phyloP scores from a whole-genome alignment of 2,888 invertebrate species.

The Agrenia bidenticulata region DNA sequence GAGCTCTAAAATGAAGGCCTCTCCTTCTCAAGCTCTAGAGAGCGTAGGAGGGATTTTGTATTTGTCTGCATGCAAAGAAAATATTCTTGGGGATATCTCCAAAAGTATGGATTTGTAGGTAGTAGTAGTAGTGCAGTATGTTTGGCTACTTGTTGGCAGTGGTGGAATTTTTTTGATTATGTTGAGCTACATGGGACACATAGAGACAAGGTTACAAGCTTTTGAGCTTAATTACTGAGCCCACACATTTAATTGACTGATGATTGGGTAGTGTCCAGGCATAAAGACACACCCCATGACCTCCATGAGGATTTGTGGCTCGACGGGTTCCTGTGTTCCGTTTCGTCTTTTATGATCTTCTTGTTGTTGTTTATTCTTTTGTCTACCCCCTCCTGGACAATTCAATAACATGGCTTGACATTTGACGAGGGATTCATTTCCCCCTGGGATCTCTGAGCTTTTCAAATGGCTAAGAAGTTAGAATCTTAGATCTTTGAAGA shows the following conservation, averaged over 20 bases:
- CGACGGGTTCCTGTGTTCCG: slow-evolving; percentile 21
- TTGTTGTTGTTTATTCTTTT: slow-evolving; percentile 4
- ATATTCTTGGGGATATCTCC: no score
- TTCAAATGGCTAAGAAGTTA: no score
- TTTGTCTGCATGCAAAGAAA: no score
- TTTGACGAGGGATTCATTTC: slow-evolving; percentile 5
- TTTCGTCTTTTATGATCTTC: neutral
- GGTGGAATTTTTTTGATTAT: no score
- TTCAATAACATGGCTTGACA: slow-evolving; percentile 8
- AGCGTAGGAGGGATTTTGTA: no score
- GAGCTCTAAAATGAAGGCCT: no score
- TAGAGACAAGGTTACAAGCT: neutral
- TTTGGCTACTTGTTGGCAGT: no score
- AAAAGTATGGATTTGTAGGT: no score
- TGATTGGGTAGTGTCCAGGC: slow-evolving; percentile 47
- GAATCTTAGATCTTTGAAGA: no score
- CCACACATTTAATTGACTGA: slow-evolving; percentile 45
- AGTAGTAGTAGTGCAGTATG: no score
- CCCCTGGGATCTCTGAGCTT: neutral
- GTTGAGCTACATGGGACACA: no score
- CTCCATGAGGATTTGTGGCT: slow-evolving; percentile 39
- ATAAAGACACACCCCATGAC: slow-evolving; percentile 49
- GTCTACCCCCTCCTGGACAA: slow-evolving; percentile 10
- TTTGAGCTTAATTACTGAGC: slow-evolving; percentile 24
- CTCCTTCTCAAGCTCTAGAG: no score